Percentiles rank a stretch among this genome's conserved stretches.
phyloP scores from a whole-genome alignment of 2,888 invertebrate genomes.

The Drosophila buzzatii region DNA sequence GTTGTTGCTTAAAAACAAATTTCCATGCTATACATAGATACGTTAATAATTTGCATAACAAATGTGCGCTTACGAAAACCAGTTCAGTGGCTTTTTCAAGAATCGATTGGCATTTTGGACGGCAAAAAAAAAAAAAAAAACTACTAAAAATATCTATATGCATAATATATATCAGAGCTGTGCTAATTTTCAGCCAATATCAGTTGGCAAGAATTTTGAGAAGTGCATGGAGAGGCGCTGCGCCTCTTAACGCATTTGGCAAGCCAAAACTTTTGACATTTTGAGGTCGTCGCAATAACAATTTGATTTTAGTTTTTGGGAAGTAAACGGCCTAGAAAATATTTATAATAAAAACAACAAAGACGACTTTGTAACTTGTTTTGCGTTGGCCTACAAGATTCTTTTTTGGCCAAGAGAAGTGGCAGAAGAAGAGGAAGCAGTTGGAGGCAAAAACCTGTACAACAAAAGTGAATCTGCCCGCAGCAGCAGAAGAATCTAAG shows the following conservation, averaged over 20 bases:
- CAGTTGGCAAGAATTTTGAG: slow-evolving; percentile 26
- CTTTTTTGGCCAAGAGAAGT: slow-evolving; percentile 53
- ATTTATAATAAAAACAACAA: slow-evolving; percentile 35
- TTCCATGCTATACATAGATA: slow-evolving; percentile 39
- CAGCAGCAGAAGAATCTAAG: slow-evolving; percentile 49
- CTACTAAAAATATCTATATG: background rate
- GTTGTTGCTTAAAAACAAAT: slow-evolving; percentile 13
- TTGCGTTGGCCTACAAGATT: slow-evolving; percentile 73
- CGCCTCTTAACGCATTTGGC: slow-evolving; percentile 18
- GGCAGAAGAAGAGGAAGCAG: slow-evolving; percentile 19
- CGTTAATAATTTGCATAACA: slow-evolving; percentile 60
- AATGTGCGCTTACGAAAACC: slow-evolving; percentile 61
- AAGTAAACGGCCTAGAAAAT: slow-evolving; percentile 65
- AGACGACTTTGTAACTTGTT: slow-evolving; percentile 66
- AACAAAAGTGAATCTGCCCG: slow-evolving; percentile 75
- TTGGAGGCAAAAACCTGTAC: slow-evolving; percentile 54
- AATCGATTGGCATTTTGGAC: slow-evolving; percentile 55
- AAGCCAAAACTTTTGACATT: slow-evolving; percentile 60
- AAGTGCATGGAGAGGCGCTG: slow-evolving; percentile 19
- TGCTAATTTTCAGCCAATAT: slow-evolving; percentile 64
- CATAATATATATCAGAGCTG: slow-evolving; percentile 48
- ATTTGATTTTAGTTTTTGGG: slow-evolving; percentile 5
- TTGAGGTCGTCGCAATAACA: slow-evolving; percentile 54
- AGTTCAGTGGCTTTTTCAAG: slow-evolving; percentile 63
- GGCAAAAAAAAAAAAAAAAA: slow-evolving; percentile 13